Base-by-base conservation (phyloP, 2,113 vertebrate genomes). In the Mohoua ochrocephala region DNA sequence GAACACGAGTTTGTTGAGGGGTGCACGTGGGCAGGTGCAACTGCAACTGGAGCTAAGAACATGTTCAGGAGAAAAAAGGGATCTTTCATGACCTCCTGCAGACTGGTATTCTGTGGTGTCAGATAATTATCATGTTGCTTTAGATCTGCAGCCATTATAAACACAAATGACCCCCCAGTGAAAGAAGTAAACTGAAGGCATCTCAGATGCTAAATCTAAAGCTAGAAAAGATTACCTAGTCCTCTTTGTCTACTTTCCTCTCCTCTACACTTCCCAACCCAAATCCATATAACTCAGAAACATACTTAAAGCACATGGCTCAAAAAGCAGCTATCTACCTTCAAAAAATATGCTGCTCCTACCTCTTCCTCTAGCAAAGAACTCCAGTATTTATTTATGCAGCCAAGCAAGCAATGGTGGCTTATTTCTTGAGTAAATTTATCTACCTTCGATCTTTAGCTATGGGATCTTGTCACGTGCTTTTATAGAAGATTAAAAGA, bases 221-320 rank as follows among this genome's bases (percentile, higher is more conserved):
- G 12, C 37, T 31, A 41, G 45, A 57, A 78, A 10, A 21, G 22
- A n/a, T 70, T 44, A 52, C 15, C 18, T 52, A 3, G 17, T 57
- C 37, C 18, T 67, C 78, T 24, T 13, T n/a, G 16, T 13, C n/a
- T 31, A 49, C 24, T 27, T 53, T 39, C 35, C 13, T 52, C 30
- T 61, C 52, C 20, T 68, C 39, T 44, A 39, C 21, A 19, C 13
- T 17, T 52, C 56, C 65, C 79, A 18, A 33, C 23, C 23, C 47
- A 82, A 69, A 74, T 35, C 52, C 13, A 31, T 12, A 0, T 24
- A 91, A 60, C 8, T 77, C 21, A 39, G 47, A 79, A 70, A 70
- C 10, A 39, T 12, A 23, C 11, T 53, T 67, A 57, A 47, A 79
- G 56, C n/a, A 39, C 16, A n/a, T 24, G 0, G 0, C 15, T 82